Evolutionary conservation across 2,113 vertebrate genomes (phyloP), one percentile per base, ranked within the genome.

Genomic region (Petrocephalus microphthalmus): DNA sequence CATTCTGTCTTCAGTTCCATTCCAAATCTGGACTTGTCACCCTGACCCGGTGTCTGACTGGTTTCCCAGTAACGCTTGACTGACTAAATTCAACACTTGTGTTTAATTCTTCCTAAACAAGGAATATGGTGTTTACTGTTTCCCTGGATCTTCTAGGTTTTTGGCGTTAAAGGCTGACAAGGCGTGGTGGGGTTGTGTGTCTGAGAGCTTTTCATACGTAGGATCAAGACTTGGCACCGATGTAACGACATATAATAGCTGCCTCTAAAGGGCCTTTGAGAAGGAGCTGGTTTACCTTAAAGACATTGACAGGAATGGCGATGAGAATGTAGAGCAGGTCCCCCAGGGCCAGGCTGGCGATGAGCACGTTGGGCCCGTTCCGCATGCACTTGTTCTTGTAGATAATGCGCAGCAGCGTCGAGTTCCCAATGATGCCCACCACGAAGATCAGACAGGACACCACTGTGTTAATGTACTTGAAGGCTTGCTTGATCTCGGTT

Each of bases 371-470:
- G 1, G 97, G 97, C 10, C 97, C 96, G 0, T 97, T 98, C 91
- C 97, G 96, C 97, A 98, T 98, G 87, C 97, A 97, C 93, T 98
- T 98, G 94, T 98, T 98, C 93, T 97, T 97, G 91, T 98, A 97
- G 87, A 98, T 97, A 92, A 98, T 98, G 92, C 96, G 93, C 85
- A 98, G 95, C 87, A 98, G 95, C 0, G 97, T 96, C 0, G 96
- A 96, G 92, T 98, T 98, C 33, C 97, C 97, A 0, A 97, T 94
- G 92, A 98, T 97, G 0, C 97, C 97, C 52, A 97, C 96, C 0
- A 97, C 86, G 86, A 98, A 98, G 92, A 98, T 98, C 85, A 96
- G 88, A 90, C 97, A 97, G 91, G 97, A 97, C 87, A 98, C 95
- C 2, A 97, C 89, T 51, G 97, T 98, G 92, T 97, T 98, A 90